Evolutionary conservation across 2,888 invertebrate species (phyloP), one percentile per base, ranked within the genome.

Genomic region (Andrena chrysosceles): DNA sequence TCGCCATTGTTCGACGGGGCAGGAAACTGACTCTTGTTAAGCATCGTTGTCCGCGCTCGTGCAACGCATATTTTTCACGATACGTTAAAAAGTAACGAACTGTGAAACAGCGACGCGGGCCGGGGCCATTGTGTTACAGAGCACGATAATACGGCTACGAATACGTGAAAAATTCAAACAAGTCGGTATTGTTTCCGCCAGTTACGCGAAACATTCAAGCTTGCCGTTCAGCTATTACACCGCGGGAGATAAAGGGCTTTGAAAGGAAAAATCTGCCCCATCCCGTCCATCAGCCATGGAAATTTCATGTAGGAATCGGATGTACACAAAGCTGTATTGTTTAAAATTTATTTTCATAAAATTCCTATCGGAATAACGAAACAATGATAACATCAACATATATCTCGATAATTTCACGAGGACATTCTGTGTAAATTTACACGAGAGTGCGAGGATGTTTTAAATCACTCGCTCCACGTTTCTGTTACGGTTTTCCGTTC

Each of bases 1-100:
- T 6, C 49, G 62, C 33, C 23, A 54, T 68, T 49, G 56, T 75
- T 70, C 79, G 74, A 63, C 48, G 74, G 59, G 31, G 10, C 62
- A 54, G 59, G 60, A 52, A 71, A 67, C 48, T 29, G 64, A 66
- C 49, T 67, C 66, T 67, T 66, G 82, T 70, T 63, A 67, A 75
- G 52, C 75, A 48, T 71, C 75, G 63, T 69, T 74, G 79, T 73
- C 48, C 68, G 52, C 31, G 56, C n/a, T 42, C 26, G 68, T 23
- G 54, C n/a, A 48, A 54, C 63, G 64, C 73, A 78, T 81, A 78
- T 75, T 80, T 80, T 71, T 80, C 70, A 64, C 70, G 79, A 68
- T 80, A 71, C 75, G 74, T 63, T 82, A 63, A 80, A 76, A 72
- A 69, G 83, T 81, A 83, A 83, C 81, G 81, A 83, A 83, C 81